Percentiles rank a stretch among this genome's conserved stretches.
Evolutionary conservation across 2,888 invertebrate genomes (phyloP).

Genomic region (Xanthorhoe designata): DNA sequence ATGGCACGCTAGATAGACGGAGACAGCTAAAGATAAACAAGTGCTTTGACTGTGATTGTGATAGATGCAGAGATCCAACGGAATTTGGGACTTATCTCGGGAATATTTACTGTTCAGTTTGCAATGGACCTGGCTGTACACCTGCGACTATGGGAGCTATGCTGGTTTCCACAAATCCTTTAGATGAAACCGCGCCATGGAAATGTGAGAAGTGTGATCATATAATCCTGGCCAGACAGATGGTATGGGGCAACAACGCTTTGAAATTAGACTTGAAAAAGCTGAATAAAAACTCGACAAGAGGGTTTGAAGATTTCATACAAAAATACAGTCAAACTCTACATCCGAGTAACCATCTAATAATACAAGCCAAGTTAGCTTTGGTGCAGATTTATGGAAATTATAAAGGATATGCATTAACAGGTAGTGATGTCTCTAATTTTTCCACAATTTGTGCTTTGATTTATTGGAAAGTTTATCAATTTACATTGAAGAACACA

Average conservation of each 20-base stretch:
- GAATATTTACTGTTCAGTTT: constrained; percentile 87
- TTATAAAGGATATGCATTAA: constrained; percentile 80
- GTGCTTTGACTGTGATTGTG: constrained; percentile 89
- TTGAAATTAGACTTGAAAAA: constrained; percentile 85
- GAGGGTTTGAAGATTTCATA: constrained; percentile 87
- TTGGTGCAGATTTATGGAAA: constrained; percentile 89
- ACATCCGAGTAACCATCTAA: constrained; percentile 88
- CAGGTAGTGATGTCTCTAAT: constrained; percentile 66
- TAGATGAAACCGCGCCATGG: constrained; percentile 87
- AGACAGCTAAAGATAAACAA: constrained; percentile 86
- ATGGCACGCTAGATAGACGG: constrained; percentile 88
- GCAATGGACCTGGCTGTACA: constrained; percentile 76
- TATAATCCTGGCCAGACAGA: constrained; percentile 84
- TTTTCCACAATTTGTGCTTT: too few species aligned
- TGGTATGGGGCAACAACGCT: constrained; percentile 87
- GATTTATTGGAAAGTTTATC: too few species aligned
- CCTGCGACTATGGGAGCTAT: constrained; percentile 67
- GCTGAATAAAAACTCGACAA: constrained; percentile 82
- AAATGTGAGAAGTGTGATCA: constrained; percentile 88
- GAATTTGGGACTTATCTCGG: constrained; percentile 88
- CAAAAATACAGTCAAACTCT: constrained; percentile 86
- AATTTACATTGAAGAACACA: too few species aligned
- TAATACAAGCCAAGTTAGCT: constrained; percentile 89
- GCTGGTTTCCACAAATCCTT: constrained; percentile 86
- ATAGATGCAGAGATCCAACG: constrained; percentile 88